A percentile compares a stretch with the other conserved stretches of the same genome.
phyloP scores from a whole-genome alignment of 1,140 invertebrate genomes.

The Macrocentrus cingulum region DNA sequence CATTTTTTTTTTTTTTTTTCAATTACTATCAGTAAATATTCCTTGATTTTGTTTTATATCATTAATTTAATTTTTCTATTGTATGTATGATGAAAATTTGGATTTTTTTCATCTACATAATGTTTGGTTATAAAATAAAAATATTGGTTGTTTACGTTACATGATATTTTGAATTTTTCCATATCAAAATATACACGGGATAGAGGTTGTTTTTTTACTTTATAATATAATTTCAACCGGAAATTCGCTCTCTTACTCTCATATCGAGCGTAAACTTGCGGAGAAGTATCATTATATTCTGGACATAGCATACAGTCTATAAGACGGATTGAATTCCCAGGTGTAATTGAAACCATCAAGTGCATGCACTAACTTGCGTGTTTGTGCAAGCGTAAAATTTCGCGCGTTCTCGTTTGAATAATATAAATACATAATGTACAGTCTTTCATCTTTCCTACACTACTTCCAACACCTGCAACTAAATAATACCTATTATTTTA shows the following conservation, averaged over 20 bases:
- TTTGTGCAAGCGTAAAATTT: slow-evolving; percentile 20
- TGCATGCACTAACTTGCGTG: slow-evolving; percentile 15
- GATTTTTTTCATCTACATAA: no score
- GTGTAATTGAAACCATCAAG: slow-evolving; percentile 21
- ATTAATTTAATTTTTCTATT: no score
- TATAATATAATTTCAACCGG: slow-evolving; percentile 10
- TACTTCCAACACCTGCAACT: no score
- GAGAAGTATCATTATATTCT: slow-evolving; percentile 11
- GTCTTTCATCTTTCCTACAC: neutral
- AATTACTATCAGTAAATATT: neutral
- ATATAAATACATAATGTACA: slow-evolving; percentile 6
- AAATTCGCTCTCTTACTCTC: slow-evolving; percentile 25
- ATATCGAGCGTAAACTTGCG: slow-evolving; percentile 10
- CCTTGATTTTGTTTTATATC: neutral
- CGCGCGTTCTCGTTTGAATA: slow-evolving; percentile 19
- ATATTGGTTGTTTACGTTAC: no score
- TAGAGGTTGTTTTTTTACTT: neutral
- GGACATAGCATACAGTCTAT: neutral
- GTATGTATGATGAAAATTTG: no score
- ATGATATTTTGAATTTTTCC: no score
- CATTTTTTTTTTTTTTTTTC: neutral
- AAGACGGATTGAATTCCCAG: slow-evolving; percentile 12
- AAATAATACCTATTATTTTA: no score
- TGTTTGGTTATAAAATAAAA: no score
- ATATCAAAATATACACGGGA: no score